Percentiles rank a stretch among this genome's conserved stretches.
These are phyloP conservation scores for Melozone crissalis DNA, from an alignment of 2,113 vertebrate genomes.

Conservation along the genomic window DNA sequence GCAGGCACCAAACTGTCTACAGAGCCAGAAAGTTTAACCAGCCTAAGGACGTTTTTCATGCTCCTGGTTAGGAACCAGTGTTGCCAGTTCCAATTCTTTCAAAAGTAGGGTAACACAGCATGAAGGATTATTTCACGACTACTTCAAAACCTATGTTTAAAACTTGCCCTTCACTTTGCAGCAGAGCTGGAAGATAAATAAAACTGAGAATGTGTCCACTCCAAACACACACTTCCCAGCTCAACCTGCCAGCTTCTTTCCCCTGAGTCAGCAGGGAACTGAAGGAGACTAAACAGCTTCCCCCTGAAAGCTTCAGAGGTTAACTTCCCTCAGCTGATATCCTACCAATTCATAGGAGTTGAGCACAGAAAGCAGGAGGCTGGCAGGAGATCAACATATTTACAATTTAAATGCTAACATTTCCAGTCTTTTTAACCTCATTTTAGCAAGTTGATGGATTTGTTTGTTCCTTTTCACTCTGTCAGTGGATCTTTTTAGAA, in stretches of 20 bases:
- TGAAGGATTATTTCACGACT: background rate
- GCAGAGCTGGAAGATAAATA: background rate
- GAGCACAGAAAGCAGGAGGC: background rate
- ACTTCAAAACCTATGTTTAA: background rate
- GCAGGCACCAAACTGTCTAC: background rate
- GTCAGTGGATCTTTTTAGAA: background rate
- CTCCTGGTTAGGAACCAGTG: background rate
- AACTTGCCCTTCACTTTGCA: background rate
- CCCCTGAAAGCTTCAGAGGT: background rate
- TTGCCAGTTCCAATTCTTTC: background rate
- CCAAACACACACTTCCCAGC: background rate
- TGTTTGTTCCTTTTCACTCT: background rate
- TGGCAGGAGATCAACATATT: constrained; percentile 11
- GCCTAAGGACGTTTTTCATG: background rate
- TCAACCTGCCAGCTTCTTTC: background rate
- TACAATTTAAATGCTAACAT: background rate
- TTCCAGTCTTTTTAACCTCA: constrained; percentile 1
- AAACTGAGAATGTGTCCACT: background rate
- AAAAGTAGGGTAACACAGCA: background rate
- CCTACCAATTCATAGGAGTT: background rate
- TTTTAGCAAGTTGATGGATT: background rate
- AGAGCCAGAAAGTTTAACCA: background rate
- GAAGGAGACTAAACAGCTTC: constrained; percentile 20
- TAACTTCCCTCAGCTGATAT: constrained; percentile 9
- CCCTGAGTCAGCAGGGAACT: constrained; percentile 3